Conservation (phyloP, 2,888 invertebrate genomes). For the Lapara coniferarum region DNA sequence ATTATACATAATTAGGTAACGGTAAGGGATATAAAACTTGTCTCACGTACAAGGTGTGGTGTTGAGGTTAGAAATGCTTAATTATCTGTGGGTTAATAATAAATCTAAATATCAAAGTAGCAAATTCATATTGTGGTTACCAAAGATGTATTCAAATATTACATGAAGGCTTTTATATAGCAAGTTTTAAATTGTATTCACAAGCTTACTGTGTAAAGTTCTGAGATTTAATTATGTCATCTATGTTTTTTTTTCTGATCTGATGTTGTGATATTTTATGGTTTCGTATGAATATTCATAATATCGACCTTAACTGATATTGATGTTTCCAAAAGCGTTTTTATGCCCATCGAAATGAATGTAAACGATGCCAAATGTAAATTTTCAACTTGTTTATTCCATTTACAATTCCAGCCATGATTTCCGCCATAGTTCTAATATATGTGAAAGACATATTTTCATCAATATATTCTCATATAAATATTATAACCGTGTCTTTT, state of each 20-base stretch:
- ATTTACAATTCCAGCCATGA: constrained; percentile 15
- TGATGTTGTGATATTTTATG: not conserved
- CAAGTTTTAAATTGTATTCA: constrained; percentile 21
- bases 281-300: not conserved
- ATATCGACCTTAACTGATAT: not conserved
- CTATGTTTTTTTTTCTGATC: not conserved
- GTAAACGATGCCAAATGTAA: constrained; percentile 4
- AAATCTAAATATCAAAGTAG: not conserved
- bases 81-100: not conserved
- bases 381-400: not conserved
- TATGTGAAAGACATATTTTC: not conserved
- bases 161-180: not conserved
- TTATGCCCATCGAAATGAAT: constrained; percentile 8
- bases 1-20: constrained; percentile 32
- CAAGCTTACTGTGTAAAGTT: not conserved
- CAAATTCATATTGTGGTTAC: not conserved
- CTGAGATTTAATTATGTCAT: not conserved
- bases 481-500: not conserved
- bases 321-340: not conserved
- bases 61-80: constrained; percentile 17
- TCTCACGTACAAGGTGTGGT: constrained; percentile 53
- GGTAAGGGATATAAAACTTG: constrained; percentile 45
- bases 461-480: constrained; percentile 18
- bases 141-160: constrained; percentile 20
- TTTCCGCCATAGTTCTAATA: constrained; percentile 5